Evolutionary conservation across 2,113 vertebrate species (phyloP), one percentile per base, ranked within the genome.

Genomic region (Nesogale talazaci): DNA sequence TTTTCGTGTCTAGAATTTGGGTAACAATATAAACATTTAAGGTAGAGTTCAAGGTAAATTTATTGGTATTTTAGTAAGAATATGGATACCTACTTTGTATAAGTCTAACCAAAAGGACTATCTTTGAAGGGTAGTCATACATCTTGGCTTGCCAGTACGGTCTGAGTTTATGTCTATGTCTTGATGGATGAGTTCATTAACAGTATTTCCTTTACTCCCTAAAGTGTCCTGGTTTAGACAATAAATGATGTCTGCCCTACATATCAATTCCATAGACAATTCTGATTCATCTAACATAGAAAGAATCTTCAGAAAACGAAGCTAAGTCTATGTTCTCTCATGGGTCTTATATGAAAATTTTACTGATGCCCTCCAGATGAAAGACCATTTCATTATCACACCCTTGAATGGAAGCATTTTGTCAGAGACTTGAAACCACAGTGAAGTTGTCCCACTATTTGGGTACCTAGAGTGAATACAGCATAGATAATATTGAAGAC

Each of bases 11-110:
- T 11, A 61, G 19, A 56, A 40, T 4, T 74, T 91, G 86, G 19
- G 38, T 89, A 46, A 61, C 52, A 77, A n/a, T 63, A n/a, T 74
- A 80, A 84, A 36, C 91, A 86, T 22, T 92, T 92, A 81, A 86
- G n/a, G 67, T 59, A 72, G 27, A 52, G 46, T 52, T 86, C 14
- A 52, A 17, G 72, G 88, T 83, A 83, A 20, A 89, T 34, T 19
- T 86, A 15, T 67, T 79, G 31, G 2, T 83, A 89, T 83, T 86
- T 89, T 83, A 59, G 31, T 84, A 9, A 81, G 56, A 52, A 61
- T 19, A 34, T 34, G 2, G 34, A 65, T 61, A 57, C 14, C 10
- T 4, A 75, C 7, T 70, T 78, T 22, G 16, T 46, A 8, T 76
- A 52, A 80, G 16, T 46, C 78, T 91, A 17, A 36, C 10, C 4